Evolutionary conservation across 2,888 invertebrate species (phyloP), one percentile per base, ranked within the genome.

Genomic region (Zhuqinia jingwanae): DNA sequence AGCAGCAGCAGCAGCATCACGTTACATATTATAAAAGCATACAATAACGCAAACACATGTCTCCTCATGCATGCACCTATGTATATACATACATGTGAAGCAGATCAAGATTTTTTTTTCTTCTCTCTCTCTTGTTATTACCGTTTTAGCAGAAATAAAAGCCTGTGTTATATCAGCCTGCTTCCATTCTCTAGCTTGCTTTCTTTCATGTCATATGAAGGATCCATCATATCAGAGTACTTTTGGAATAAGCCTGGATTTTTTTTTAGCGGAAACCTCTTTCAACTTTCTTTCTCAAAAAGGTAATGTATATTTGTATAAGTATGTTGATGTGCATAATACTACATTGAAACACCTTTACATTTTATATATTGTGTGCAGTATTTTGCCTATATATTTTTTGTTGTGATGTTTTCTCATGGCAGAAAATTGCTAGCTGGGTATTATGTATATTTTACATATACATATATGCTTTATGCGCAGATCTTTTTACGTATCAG

Each of bases 91-190:
- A n/a, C n/a, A n/a, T n/a, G n/a, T n/a, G n/a, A n/a, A n/a, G n/a
- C n/a, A n/a, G n/a, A n/a, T n/a, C n/a, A n/a, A n/a, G n/a, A n/a
- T n/a, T n/a, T n/a, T n/a, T n/a, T n/a, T n/a, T n/a, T n/a, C n/a
- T n/a, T n/a, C n/a, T n/a, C n/a, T n/a, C n/a, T 68, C 36, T 36
- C 5, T 68, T 47, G 68, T 20, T 68, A 68, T 47, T 45, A 45
- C 15, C 36, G 17, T 20, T 65, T 68, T 22, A 15, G 15, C n/a
- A n/a, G n/a, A n/a, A n/a, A n/a, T 36, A 36, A 36, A 45, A 25
- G 22, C 47, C 45, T 68, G 68, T 68, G 47, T 68, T 68, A 42
- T 68, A 47, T 68, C 65, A 65, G 17, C n/a, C n/a, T n/a, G n/a
- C n/a, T n/a, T 6, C 8, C 36, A 36, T 36, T 6, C 8, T 6